Evolutionary conservation across 1,140 invertebrate species (phyloP).

Genomic region (Drosophila lowei): DNA sequence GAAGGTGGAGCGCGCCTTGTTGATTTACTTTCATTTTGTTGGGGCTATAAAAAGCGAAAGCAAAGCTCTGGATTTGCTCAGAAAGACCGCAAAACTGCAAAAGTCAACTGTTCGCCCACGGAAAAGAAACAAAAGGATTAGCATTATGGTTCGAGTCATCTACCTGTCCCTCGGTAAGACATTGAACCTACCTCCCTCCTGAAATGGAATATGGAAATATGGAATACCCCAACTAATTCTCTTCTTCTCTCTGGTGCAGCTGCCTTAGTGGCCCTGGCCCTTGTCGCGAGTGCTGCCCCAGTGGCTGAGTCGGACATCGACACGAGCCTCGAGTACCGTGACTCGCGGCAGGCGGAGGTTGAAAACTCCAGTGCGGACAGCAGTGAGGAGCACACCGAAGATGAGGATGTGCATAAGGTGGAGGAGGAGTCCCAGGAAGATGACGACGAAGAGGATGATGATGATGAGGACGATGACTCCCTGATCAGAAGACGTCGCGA

Average conservation of each 20-base stretch:
- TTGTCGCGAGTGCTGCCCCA: slow-evolving; percentile 45
- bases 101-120: slow-evolving; percentile 51
- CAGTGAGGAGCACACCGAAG: slow-evolving; percentile 47
- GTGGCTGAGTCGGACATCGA: slow-evolving; percentile 21
- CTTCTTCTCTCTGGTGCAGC: slow-evolving; percentile 18
- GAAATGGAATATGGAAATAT: too few relatives aligned
- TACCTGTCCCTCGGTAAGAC: slow-evolving; percentile 59
- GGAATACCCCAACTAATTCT: background rate
- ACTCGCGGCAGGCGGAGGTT: slow-evolving; percentile 25
- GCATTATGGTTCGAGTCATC: slow-evolving; percentile 62
- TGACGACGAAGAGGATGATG: slow-evolving; percentile 47
- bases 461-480: slow-evolving; percentile 49
- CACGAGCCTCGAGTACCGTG: slow-evolving; percentile 24
- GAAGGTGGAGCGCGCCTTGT: slow-evolving; percentile 13
- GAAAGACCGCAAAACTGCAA: slow-evolving; percentile 79
- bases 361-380: slow-evolving; percentile 50
- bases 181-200: background rate
- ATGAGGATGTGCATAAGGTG: slow-evolving; percentile 26
- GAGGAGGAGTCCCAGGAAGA: slow-evolving; percentile 55
- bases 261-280: slow-evolving; percentile 50
- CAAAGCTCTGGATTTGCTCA: slow-evolving; percentile 74
- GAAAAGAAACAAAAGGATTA: slow-evolving; percentile 37
- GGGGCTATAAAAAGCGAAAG: slow-evolving; percentile 78
- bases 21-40: slow-evolving; percentile 66
- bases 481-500: slow-evolving; percentile 57